Percentiles rank a stretch among this genome's conserved stretches.
phyloP scores from a whole-genome alignment of 2,888 invertebrate genomes.

The Oeneis ivallda region DNA sequence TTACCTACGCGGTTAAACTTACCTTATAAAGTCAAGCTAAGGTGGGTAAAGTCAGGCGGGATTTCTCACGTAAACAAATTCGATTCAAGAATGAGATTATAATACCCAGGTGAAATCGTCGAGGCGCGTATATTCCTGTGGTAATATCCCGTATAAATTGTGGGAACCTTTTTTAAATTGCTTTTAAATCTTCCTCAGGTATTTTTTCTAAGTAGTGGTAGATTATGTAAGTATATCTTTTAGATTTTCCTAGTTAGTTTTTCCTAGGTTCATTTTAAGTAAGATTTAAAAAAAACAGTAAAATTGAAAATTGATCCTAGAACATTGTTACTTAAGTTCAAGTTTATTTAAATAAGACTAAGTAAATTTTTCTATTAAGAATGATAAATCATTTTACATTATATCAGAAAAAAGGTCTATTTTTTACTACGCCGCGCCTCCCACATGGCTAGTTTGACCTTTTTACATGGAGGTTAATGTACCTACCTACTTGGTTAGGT shows the following conservation, averaged over 20 bases:
- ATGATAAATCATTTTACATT: not conserved
- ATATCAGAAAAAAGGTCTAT: not conserved
- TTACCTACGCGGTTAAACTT: not conserved
- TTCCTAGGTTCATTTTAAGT: no score
- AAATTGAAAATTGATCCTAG: no score
- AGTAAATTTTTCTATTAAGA: not conserved
- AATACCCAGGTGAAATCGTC: slow-evolving; percentile 59
- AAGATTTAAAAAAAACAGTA: no score
- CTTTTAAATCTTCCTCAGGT: slow-evolving; percentile 27
- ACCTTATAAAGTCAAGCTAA: not conserved
- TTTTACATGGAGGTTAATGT: slow-evolving; percentile 1
- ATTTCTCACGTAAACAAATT: slow-evolving; percentile 73
- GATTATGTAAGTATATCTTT: not conserved
- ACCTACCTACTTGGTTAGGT: not conserved
- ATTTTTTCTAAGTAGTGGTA: not conserved
- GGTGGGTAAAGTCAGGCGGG: slow-evolving; percentile 54
- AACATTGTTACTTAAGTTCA: no score
- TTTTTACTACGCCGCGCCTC: not conserved
- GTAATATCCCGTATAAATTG: slow-evolving; percentile 39
- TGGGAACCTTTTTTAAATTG: slow-evolving; percentile 37
- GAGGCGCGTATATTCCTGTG: slow-evolving; percentile 43
- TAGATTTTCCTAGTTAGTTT: no score
- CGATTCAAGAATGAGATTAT: slow-evolving; percentile 69
- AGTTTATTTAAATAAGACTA: not conserved
- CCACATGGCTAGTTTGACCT: not conserved